A percentile compares a stretch with the other conserved stretches of the same genome.
These are phyloP conservation scores for Seriola quinqueradiata DNA, from an alignment of 2,113 vertebrate genomes.

Conservation along the genomic window DNA sequence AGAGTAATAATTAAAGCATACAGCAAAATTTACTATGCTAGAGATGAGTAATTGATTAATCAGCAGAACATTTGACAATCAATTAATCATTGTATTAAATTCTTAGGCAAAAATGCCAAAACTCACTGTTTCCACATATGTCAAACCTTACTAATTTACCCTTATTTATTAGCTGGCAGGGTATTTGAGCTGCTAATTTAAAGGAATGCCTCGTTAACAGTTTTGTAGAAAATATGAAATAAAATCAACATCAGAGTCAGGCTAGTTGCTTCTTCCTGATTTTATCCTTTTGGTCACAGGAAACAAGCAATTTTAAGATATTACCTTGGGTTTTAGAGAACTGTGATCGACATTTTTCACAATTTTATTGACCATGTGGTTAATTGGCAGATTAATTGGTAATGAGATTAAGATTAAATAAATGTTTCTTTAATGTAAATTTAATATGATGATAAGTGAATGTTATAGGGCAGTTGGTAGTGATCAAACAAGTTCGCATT, in stretches of 20 bases:
- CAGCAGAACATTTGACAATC: neutral
- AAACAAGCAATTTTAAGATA: neutral
- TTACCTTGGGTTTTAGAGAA: neutral
- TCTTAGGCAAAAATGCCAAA: too few relatives aligned
- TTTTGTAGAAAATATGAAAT: too few relatives aligned
- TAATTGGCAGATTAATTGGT: neutral
- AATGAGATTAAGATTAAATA: neutral
- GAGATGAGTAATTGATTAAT: neutral
- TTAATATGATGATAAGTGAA: neutral
- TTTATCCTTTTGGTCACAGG: neutral
- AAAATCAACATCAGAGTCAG: too few relatives aligned
- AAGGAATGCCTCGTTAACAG: too few relatives aligned
- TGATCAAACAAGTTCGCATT: slow-evolving; percentile 13
- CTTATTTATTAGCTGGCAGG: too few relatives aligned
- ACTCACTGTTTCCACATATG: too few relatives aligned
- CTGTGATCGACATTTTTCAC: too few relatives aligned
- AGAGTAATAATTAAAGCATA: neutral
- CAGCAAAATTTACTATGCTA: neutral
- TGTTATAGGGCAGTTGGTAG: neutral
- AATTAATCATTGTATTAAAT: neutral
- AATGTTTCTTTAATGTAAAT: neutral
- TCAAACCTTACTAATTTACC: too few relatives aligned
- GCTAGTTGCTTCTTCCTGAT: neutral
- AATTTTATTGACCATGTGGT: too few relatives aligned
- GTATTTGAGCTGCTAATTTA: too few relatives aligned